Conservation (phyloP, 2,113 vertebrate genomes). For the Geothlypis trichas region DNA sequence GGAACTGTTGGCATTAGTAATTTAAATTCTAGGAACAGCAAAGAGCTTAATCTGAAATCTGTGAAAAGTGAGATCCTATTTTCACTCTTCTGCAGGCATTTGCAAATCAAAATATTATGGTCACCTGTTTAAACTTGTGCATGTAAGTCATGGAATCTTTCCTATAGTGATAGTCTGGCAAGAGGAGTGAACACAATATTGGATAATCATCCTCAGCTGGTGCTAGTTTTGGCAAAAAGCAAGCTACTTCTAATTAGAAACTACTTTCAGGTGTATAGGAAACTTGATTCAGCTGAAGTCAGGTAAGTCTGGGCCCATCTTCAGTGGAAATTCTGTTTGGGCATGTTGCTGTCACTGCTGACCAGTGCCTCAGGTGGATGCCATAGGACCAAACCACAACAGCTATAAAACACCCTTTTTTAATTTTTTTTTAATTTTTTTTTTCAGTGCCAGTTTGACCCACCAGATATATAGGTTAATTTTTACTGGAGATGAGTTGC, state of each 20-base stretch:
- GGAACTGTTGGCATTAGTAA: neutral
- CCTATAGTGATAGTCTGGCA: neutral
- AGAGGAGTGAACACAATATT: neutral
- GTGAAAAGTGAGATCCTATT: neutral
- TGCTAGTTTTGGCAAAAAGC: neutral
- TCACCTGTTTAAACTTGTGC: neutral
- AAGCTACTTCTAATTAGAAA: neutral
- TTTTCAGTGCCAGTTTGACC: neutral
- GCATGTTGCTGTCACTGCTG: neutral
- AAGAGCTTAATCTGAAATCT: neutral
- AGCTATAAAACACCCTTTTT: neutral
- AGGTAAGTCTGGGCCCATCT: neutral
- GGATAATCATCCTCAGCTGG: neutral
- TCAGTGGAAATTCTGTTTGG: neutral
- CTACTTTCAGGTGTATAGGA: neutral
- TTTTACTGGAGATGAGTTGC: neutral
- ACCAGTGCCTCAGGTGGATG: neutral
- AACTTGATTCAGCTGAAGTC: neutral
- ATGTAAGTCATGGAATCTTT: neutral
- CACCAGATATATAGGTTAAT: neutral
- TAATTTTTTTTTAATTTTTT: neutral
- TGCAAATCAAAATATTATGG: neutral
- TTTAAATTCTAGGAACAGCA: neutral
- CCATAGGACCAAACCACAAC: rapidly evolving
- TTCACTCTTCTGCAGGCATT: neutral